These are phyloP conservation scores for Biston stratarius DNA, from an alignment of 2,888 invertebrate species.

Conservation along the genomic window DNA sequence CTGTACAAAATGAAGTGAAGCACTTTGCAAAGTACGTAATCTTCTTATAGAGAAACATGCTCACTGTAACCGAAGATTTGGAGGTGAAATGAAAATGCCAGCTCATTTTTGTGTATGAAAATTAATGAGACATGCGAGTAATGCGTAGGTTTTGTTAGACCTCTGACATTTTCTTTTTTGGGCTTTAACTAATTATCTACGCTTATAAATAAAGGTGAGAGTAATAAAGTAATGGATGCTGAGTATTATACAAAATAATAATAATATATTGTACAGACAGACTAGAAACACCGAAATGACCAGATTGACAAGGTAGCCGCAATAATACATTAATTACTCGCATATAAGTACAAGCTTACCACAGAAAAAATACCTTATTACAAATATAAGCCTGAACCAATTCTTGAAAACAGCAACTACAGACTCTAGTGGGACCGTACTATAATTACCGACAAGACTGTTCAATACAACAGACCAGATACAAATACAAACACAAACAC, in stretches of 20 bases:
- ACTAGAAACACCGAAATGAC: too few species aligned
- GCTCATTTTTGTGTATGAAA: constrained; percentile 19
- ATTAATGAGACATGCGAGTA: constrained; percentile 8
- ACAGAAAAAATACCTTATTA: too few species aligned
- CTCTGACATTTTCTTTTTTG: background rate
- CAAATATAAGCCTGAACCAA: too few species aligned
- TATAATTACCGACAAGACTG: too few species aligned
- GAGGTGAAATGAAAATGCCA: constrained; percentile 24
- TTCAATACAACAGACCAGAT: too few species aligned
- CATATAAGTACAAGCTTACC: too few species aligned
- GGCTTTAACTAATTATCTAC: background rate
- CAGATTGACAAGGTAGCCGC: too few species aligned
- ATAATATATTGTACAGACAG: too few species aligned
- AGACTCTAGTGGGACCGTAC: too few species aligned
- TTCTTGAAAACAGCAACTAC: too few species aligned
- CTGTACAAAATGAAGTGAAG: constrained; percentile 46
- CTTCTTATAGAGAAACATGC: constrained; percentile 45
- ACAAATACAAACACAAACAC: too few species aligned
- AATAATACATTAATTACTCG: too few species aligned
- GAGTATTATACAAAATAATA: background rate
- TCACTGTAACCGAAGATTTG: constrained; percentile 13
- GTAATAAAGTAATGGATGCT: background rate
- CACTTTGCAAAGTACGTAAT: constrained; percentile 51
- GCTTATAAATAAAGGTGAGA: background rate
- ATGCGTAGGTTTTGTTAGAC: constrained; percentile 5